Conservation (phyloP, 2,888 invertebrate genomes). For the Buathra laborator region DNA sequence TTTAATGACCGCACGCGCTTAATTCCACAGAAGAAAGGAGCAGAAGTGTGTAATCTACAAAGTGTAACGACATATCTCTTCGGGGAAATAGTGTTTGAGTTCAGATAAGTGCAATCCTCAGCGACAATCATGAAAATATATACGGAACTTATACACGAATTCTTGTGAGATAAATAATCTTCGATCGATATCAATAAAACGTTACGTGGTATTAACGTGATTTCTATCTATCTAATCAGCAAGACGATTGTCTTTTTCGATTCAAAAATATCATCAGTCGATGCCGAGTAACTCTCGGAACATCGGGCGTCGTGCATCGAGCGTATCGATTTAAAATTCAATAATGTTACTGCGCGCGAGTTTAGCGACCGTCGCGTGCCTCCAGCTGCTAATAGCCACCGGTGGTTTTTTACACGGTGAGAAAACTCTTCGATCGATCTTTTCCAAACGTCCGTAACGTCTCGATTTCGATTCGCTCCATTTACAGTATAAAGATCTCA, state of each 20-base stretch:
- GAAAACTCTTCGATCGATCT: neutral
- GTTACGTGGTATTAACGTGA: neutral
- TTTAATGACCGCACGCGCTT: neutral
- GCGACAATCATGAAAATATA: neutral
- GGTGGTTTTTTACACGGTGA: conserved; percentile 51
- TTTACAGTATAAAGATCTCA: neutral
- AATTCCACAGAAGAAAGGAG: neutral
- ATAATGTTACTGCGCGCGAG: conserved; percentile 42
- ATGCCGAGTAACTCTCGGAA: neutral
- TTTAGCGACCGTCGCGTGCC: conserved; percentile 31
- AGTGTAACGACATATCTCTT: neutral
- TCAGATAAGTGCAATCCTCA: conserved; percentile 14
- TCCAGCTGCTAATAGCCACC: conserved; percentile 52
- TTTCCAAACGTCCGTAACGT: neutral
- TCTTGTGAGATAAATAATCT: neutral
- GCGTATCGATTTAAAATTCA: neutral
- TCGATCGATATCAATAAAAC: neutral
- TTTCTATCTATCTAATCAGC: conserved; percentile 51
- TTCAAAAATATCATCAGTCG: neutral
- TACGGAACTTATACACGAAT: neutral
- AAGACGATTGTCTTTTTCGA: neutral
- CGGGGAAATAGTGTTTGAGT: neutral
- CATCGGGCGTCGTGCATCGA: neutral
- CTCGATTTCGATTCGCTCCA: neutral
- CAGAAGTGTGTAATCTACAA: neutral